Evolutionary conservation across 2,797 vertebrate genomes (phyloP).

Genomic region (Pygocentrus nattereri): DNA sequence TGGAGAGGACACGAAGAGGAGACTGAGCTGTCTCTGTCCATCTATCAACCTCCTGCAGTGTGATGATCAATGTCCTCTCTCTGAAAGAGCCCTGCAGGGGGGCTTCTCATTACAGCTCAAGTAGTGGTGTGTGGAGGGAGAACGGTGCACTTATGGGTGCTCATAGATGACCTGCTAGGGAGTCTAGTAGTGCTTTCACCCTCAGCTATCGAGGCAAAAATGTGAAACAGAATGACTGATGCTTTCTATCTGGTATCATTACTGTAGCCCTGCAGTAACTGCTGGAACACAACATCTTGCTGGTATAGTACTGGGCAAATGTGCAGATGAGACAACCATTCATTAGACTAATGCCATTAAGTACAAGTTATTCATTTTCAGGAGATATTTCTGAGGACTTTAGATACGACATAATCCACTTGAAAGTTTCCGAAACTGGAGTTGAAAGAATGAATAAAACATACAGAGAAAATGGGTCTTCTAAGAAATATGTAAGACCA

Average conservation of each 20-base stretch:
- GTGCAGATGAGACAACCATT: too few relatives aligned
- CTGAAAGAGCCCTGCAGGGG: background rate
- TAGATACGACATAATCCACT: too few relatives aligned
- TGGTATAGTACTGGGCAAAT: too few relatives aligned
- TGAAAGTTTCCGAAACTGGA: too few relatives aligned
- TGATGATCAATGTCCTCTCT: constrained; percentile 13
- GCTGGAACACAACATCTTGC: background rate
- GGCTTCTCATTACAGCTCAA: constrained; percentile 26
- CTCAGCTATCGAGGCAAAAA: background rate
- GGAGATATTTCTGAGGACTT: too few relatives aligned
- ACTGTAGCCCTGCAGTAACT: background rate
- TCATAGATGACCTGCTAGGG: background rate
- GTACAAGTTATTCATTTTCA: too few relatives aligned
- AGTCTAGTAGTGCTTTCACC: background rate
- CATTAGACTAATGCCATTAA: too few relatives aligned
- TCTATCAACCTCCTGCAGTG: constrained; percentile 6
- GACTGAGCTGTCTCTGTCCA: background rate
- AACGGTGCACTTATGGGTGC: background rate
- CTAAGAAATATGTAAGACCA: too few relatives aligned
- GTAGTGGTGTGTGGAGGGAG: background rate
- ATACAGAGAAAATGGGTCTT: too few relatives aligned
- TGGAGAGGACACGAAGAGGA: background rate
- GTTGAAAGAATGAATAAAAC: too few relatives aligned
- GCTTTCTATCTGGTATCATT: background rate
- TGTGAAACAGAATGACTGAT: background rate